Conservation (phyloP, 2,113 vertebrate genomes). For the Diadophis punctatus region DNA sequence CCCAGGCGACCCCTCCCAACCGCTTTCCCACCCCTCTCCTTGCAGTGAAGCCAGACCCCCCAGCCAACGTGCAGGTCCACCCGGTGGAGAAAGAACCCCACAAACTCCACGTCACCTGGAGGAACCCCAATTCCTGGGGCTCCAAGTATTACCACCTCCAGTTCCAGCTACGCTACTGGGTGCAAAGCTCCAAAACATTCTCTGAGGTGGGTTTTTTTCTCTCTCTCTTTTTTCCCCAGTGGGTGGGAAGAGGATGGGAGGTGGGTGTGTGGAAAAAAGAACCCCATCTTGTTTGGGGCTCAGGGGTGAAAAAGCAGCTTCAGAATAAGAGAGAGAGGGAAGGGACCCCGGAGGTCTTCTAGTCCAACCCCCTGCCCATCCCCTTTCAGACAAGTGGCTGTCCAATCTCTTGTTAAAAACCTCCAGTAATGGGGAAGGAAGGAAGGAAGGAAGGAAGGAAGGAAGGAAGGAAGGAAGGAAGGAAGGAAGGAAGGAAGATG, state of each 20-base stretch:
- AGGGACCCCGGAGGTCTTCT: no score
- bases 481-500: no score
- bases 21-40: not conserved
- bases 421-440: no score
- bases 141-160: slow-evolving; percentile 56
- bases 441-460: no score
- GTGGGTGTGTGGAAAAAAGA: not conserved
- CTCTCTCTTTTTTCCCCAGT: not conserved
- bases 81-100: slow-evolving; percentile 24
- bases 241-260: not conserved
- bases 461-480: no score
- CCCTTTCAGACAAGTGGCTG: no score
- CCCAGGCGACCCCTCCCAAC: not conserved
- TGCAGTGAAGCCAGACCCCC: slow-evolving; percentile 69
- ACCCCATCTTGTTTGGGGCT: not conserved
- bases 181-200: slow-evolving; percentile 21
- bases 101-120: slow-evolving; percentile 62
- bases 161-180: slow-evolving; percentile 69
- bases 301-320: not conserved
- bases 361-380: no score
- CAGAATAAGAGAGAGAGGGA: not conserved
- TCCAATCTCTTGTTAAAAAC: no score
- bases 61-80: slow-evolving; percentile 46
- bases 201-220: not conserved
- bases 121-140: slow-evolving; percentile 64